Evolutionary conservation across 2,113 vertebrate genomes (phyloP), one percentile per base, ranked within the genome.

Genomic region (Galemys pyrenaicus): DNA sequence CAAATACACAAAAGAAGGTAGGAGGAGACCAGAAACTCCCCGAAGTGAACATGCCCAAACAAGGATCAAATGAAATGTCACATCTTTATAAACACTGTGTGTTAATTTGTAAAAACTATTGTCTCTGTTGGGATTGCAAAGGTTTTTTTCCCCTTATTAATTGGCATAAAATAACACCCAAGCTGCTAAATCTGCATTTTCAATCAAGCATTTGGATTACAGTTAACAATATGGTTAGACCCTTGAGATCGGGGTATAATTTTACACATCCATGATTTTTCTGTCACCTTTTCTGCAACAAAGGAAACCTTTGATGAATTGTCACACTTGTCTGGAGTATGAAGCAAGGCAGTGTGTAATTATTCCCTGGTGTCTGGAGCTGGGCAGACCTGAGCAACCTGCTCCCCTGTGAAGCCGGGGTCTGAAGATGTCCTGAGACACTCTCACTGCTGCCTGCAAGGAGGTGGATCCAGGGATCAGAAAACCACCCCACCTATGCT

Each of bases 231-330:
- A 81, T 16, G 9, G 30, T 96, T 90, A 94, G 80, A 96, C 62
- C 80, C 46, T 87, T 79, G 71, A 95, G 24, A 39, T 58, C 39
- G 85, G 91, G 51, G n/a, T 89, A 8, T 9, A 0, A 0, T 67
- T 95, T 95, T 92, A 89, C 54, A 92, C 39, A 54, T 30, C 1
- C 35, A 70, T 22, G 46, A 92, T 68, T 91, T 73, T 96, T 92
- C 81, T 97, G 91, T 62, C 11, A 17, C 91, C 35, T 93, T 84
- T 86, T 75, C 67, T 87, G 28, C 13, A 39, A 54, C 79, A 86
- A 74, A 71, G 32, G 35, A 77, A 80, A n/a, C 35, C 37, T 94
- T 78, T 84, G 62, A 46, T 58, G 51, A 70, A 22, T 20, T 26
- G 39, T 68, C 41, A 89, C 74, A 94, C 54, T 32, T 32, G 20